Base-by-base conservation (phyloP, 2,888 invertebrate species). In the Meta bourneti region DNA sequence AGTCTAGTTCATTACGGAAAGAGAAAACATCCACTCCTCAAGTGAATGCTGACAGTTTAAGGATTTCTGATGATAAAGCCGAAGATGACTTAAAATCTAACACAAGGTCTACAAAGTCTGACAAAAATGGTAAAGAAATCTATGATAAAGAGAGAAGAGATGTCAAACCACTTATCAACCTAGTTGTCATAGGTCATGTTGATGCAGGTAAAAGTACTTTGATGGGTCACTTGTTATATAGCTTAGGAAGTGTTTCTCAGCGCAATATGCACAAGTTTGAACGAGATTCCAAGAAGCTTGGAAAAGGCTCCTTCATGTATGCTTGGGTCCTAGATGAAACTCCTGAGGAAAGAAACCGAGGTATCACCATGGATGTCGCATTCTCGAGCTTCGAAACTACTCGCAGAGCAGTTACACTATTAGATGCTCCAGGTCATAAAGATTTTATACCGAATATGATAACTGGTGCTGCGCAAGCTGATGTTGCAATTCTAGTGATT, bases 371-470 rank as follows among this genome's bases (percentile, higher is more conserved):
- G 98, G 99, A 99, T 95, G 97, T 99, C 16, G 99, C 98, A 0
- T 97, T 97, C 94, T 98, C 98, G 19, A 97, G 97, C 93, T 98
- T 99, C 95, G 98, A 98, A 95, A 98, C 99, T 0, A 96, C 97
- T 87, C 96, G 96, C 4, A 98, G 98, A 95, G 94, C 95, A 13
- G 96, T 98, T 0, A 97, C 97, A 0, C 95, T 99, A 78, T 95
- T 99, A 90, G 99, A 99, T 96, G 99, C 99, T 52, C 99, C 99
- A 0, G 99, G 99, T 0, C 99, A 99, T 95, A 98, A 98, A 95
- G 99, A 99, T 95, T 99, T 99, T 94, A 99, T 99, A 94, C 99
- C 99, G 1, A 99, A 99, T 94, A 99, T 99, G 99, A 99, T 99
- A 94, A 98, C 98, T 16, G 95, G 99, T 19, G 99, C 99, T 1